These are phyloP conservation scores for Tiliacea citrago DNA, from an alignment of 2,888 invertebrate species.

Conservation along the genomic window DNA sequence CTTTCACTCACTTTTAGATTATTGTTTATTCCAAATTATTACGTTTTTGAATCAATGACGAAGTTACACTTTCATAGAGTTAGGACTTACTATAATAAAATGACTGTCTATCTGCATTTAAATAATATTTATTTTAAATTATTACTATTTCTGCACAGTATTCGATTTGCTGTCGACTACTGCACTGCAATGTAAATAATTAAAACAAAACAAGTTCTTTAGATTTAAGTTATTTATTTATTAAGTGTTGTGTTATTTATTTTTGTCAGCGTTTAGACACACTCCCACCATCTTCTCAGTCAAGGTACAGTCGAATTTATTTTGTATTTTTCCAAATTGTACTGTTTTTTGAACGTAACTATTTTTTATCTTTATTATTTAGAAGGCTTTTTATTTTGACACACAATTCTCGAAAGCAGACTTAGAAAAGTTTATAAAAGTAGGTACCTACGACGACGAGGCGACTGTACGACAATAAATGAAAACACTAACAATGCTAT, in stretches of 20 bases:
- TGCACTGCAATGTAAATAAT: conserved; percentile 70
- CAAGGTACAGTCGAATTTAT: conserved; percentile 42
- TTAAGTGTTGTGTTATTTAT: conserved; percentile 70
- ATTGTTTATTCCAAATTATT: neutral
- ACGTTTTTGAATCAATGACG: neutral
- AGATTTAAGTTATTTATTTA: conserved; percentile 75
- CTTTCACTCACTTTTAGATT: neutral
- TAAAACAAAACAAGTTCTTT: conserved; percentile 60
- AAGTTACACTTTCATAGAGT: conserved; percentile 24
- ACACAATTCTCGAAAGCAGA: neutral
- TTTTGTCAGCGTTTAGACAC: conserved; percentile 77
- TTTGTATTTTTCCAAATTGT: conserved; percentile 17
- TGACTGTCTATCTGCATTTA: conserved; percentile 66
- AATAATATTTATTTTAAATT: conserved; percentile 55
- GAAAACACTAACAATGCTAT: neutral
- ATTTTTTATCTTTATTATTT: neutral
- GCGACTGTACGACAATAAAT: neutral
- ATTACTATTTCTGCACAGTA: conserved; percentile 43
- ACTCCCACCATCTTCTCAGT: conserved; percentile 80
- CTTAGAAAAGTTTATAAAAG: neutral
- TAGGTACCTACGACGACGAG: neutral
- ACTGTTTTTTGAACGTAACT: neutral
- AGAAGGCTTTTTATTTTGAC: conserved; percentile 16
- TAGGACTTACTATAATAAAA: conserved; percentile 55
- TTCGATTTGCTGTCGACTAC: conserved; percentile 30